A percentile compares a stretch with the other conserved stretches of the same genome.
Conservation (phyloP, 2,797 vertebrate species). For the Sparus aurata region DNA sequence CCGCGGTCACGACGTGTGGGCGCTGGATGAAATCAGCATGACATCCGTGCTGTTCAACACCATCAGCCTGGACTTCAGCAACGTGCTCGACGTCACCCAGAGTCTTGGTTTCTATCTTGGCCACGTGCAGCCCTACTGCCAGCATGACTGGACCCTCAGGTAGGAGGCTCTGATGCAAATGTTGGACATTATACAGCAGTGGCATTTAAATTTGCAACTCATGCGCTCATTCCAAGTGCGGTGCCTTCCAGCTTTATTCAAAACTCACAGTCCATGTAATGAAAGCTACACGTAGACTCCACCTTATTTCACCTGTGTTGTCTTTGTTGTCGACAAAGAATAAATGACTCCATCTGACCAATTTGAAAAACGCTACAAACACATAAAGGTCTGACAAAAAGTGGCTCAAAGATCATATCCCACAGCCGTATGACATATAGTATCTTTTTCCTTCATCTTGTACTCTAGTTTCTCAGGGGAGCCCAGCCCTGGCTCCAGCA, state of each 20-base stretch:
- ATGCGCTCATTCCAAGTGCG: too few relatives aligned
- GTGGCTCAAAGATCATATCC: not conserved
- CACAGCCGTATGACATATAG: not conserved
- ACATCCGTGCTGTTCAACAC: constrained; percentile 98
- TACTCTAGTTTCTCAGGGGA: constrained; percentile 94
- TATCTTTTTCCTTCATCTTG: constrained; percentile 40
- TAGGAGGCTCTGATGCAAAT: constrained; percentile 61
- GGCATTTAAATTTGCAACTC: not conserved
- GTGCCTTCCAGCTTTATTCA: too few relatives aligned
- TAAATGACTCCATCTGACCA: not conserved
- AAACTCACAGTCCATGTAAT: not conserved
- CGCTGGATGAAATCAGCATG: constrained; percentile 99
- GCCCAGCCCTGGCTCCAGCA: constrained; percentile 93
- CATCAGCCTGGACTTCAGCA: constrained; percentile 97
- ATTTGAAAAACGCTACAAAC: not conserved
- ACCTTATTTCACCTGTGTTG: not conserved
- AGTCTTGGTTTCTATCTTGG: constrained; percentile 99
- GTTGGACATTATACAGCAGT: not conserved
- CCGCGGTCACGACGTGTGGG: constrained; percentile 96
- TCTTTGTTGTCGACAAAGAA: not conserved
- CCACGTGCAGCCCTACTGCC: constrained; percentile 96
- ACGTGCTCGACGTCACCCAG: constrained; percentile 96
- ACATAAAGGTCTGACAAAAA: not conserved
- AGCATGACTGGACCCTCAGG: constrained; percentile 98
- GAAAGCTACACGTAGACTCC: not conserved